These are phyloP conservation scores for Odontamblyopus rebecca DNA, from an alignment of 2,797 vertebrate species.

Conservation along the genomic window DNA sequence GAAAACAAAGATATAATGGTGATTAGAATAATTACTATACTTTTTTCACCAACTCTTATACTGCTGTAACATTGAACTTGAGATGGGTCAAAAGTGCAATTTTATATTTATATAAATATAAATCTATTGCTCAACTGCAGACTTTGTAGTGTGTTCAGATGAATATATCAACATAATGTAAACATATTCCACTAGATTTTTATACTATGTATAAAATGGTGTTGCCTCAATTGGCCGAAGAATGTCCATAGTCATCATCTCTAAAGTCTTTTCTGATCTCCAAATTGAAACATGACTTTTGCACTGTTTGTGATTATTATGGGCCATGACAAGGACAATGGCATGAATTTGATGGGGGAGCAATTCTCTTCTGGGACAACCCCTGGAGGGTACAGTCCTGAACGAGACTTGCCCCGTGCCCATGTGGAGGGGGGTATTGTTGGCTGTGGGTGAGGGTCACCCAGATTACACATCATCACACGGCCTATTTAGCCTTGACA, in stretches of 20 bases:
- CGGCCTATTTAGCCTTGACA: conserved; percentile 73
- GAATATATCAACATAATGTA: not conserved
- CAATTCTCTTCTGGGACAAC: conserved; percentile 37
- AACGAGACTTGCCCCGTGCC: conserved; percentile 62
- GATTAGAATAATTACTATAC: not conserved
- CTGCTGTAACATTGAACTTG: not conserved
- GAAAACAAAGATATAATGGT: not conserved
- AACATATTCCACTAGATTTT: not conserved
- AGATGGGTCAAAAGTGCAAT: not conserved
- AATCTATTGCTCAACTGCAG: not conserved
- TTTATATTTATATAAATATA: too few species aligned
- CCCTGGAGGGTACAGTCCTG: conserved; percentile 54
- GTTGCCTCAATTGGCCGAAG: not conserved
- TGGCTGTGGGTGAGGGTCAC: conserved; percentile 56
- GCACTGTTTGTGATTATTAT: conserved; percentile 18
- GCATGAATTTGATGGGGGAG: conserved; percentile 28
- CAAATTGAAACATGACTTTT: conserved; percentile 4
- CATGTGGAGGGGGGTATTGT: conserved; percentile 23
- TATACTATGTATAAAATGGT: not conserved
- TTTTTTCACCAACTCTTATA: not conserved
- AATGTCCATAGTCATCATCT: not conserved
- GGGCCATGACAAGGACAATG: conserved; percentile 15
- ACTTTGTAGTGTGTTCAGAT: not conserved
- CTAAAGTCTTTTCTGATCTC: not conserved
- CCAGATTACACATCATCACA: conserved; percentile 65